phyloP scores from a whole-genome alignment of 2,888 invertebrate species.

The Sphecodes monilicornis region DNA sequence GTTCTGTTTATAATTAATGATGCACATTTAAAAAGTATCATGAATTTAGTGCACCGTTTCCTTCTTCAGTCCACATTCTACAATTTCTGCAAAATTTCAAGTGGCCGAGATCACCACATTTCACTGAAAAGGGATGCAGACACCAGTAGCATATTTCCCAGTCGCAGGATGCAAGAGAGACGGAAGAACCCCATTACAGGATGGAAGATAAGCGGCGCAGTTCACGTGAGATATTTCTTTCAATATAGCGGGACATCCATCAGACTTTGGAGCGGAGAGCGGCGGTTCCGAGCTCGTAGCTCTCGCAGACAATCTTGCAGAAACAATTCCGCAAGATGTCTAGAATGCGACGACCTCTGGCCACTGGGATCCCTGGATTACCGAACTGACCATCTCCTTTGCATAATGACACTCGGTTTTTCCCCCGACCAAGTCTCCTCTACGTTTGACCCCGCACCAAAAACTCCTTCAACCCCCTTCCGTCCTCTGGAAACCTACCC shows the following conservation, averaged over 20 bases:
- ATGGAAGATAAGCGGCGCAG: slow-evolving; percentile 40
- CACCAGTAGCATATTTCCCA: not conserved
- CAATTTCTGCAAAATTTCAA: not conserved
- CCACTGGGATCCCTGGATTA: slow-evolving; percentile 78
- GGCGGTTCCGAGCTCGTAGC: slow-evolving; percentile 48
- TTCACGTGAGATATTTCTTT: slow-evolving; percentile 82
- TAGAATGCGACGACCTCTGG: slow-evolving; percentile 80
- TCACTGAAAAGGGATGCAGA: not conserved
- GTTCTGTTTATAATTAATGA: no score
- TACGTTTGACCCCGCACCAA: slow-evolving; percentile 42
- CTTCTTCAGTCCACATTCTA: not conserved
- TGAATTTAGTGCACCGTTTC: no score
- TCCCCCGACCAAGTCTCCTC: slow-evolving; percentile 34
- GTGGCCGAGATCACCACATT: not conserved
- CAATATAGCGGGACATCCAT: slow-evolving; percentile 83
- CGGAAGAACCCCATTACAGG: slow-evolving; percentile 13
- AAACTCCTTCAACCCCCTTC: slow-evolving; percentile 57
- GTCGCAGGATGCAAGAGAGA: not conserved
- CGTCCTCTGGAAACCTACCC: not conserved
- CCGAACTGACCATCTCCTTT: slow-evolving; percentile 84
- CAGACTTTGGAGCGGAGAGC: slow-evolving; percentile 78
- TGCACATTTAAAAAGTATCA: no score
- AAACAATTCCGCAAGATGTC: slow-evolving; percentile 81
- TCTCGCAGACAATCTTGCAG: slow-evolving; percentile 72
- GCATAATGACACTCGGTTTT: slow-evolving; percentile 81